Percentiles rank a stretch among this genome's conserved stretches.
These are phyloP conservation scores for Lissonota sp. DNA, from an alignment of 2,888 invertebrate species.

Conservation along the genomic window DNA sequence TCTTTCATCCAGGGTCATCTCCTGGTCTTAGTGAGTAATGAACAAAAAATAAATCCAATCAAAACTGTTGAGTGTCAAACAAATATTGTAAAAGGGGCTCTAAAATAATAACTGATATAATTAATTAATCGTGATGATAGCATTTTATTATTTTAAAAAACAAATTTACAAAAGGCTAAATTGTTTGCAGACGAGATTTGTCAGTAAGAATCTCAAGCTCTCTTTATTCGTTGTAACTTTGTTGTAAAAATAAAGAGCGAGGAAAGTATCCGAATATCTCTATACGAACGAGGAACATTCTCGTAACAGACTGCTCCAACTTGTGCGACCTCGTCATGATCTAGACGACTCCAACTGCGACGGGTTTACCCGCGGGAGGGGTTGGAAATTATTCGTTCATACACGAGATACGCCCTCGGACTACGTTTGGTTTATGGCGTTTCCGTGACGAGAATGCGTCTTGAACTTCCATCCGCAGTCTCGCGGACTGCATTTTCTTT, in stretches of 20 bases:
- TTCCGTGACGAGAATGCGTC: constrained; percentile 71
- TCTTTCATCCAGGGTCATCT: not conserved
- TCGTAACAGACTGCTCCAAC: constrained; percentile 47
- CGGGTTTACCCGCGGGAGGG: constrained; percentile 40
- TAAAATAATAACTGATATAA: no score
- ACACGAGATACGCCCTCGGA: constrained; percentile 52
- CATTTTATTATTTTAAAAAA: no score
- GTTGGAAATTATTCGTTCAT: constrained; percentile 60
- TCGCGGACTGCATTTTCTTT: constrained; percentile 31
- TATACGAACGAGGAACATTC: constrained; percentile 9
- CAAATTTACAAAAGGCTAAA: no score
- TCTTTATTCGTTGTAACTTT: not conserved
- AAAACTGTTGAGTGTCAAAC: not conserved
- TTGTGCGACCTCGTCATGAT: constrained; percentile 37
- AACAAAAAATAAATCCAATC: not conserved
- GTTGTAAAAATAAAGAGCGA: constrained; percentile 15
- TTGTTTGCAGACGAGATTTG: no score
- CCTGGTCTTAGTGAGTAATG: not conserved
- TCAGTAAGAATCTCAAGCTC: not conserved
- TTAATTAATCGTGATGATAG: no score
- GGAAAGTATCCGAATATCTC: constrained; percentile 2
- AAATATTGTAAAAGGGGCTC: no score
- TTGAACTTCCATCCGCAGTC: constrained; percentile 53
- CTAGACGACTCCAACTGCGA: constrained; percentile 56
- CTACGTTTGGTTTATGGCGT: constrained; percentile 70